Conservation (phyloP, 2,113 vertebrate genomes). For the Ovibos moschatus region DNA sequence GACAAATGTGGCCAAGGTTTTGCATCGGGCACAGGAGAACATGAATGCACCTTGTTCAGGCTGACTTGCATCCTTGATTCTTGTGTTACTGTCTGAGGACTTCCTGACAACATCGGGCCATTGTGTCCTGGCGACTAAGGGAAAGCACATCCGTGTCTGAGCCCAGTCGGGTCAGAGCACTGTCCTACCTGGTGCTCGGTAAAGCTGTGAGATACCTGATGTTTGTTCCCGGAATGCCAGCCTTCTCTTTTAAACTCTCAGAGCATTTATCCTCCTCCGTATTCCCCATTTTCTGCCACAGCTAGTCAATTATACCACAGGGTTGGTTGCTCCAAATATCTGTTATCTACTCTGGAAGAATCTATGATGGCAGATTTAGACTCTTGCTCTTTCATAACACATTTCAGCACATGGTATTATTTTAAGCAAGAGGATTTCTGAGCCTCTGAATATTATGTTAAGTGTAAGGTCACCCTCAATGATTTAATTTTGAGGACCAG, state of each 20-base stretch:
- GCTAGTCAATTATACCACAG: neutral
- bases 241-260: neutral
- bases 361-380: neutral
- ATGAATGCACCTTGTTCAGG: neutral
- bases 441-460: slow-evolving; percentile 35
- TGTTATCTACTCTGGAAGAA: neutral
- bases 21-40: neutral
- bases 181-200: neutral
- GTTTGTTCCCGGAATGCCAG: neutral
- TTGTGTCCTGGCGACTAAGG: neutral
- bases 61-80: neutral
- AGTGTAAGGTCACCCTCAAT: slow-evolving; percentile 15
- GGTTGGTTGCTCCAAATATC: neutral
- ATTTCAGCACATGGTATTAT: slow-evolving; percentile 33
- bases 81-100: neutral
- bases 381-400: slow-evolving; percentile 27
- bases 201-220: neutral
- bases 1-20: neutral
- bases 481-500: slow-evolving; percentile 41
- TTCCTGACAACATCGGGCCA: neutral
- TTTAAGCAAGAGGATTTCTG: slow-evolving; percentile 25
- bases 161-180: neutral
- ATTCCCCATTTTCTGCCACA: neutral
- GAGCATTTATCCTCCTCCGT: neutral
- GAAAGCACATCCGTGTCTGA: neutral